Evolutionary conservation across 2,113 vertebrate species (phyloP), one percentile per base, ranked within the genome.

Genomic region (Ia io): DNA sequence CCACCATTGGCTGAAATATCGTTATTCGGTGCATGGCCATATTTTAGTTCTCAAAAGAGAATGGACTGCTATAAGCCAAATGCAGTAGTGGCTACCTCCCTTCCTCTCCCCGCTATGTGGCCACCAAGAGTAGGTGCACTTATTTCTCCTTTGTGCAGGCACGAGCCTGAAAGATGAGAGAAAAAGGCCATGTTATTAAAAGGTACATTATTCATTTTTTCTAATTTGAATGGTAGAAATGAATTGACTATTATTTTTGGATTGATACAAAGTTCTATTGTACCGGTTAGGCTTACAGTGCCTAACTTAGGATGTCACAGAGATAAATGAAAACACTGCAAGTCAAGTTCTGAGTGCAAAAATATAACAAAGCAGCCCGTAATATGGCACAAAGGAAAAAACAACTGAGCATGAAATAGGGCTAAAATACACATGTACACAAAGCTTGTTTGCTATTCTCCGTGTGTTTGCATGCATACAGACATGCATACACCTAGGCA

Each of bases 121-220:
- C 40, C 37, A 63, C 73, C 42, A 74, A 78, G 67, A 71, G 28
- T 59, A 90, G 44, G 37, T 59, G 1, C 13, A n/a, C 51, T 82
- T 74, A 32, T 40, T 95, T 96, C 51, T 77, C 35, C 96, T 88
- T 91, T 35, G 17, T 84, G 67, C 28, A 79, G 44, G 23, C 53
- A 67, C 37, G 78, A 82, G 30, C 22, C 88, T 85, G 10, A 42
- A 76, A 51, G 40, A 86, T 61, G 65, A 85, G 9, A 78, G 47
- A 42, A 83, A 37, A 74, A 90, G 20, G 70, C n/a, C 42, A 83
- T 82, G 30, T 44, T 90, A 80, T 74, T 61, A 90, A 79, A 40
- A 94, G 30, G 35, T 28, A 13, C 7, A 17, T 65, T 78, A 71
- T 56, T 47, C 47, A 1, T 87, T 65, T 93, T 93, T 87, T 94